These are phyloP conservation scores for Formica exsecta DNA, from an alignment of 1,140 invertebrate species.

Conservation along the genomic window DNA sequence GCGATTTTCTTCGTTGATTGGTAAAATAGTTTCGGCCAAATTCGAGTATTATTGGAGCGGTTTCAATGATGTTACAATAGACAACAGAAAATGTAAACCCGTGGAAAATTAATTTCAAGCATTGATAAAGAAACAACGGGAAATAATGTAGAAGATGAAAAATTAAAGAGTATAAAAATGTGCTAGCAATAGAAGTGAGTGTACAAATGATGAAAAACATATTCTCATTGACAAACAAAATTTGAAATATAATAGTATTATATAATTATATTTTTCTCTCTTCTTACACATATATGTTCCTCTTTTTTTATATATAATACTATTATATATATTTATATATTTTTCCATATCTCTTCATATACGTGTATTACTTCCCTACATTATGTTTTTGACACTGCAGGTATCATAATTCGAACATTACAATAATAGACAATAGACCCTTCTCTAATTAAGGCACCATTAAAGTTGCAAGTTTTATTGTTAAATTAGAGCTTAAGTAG, in stretches of 20 bases:
- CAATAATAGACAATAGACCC: neutral
- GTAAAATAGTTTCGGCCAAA: neutral
- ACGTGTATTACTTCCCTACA: neutral
- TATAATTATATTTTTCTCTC: no score
- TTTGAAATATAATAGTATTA: no score
- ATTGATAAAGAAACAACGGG: no score
- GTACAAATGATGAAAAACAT: no score
- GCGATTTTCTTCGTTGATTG: neutral
- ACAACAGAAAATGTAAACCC: neutral
- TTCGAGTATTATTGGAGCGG: neutral
- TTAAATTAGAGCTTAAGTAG: neutral
- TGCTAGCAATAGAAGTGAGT: no score
- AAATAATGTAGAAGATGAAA: no score
- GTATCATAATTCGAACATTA: neutral
- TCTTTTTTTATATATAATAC: neutral
- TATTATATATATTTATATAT: slow-evolving; percentile 6
- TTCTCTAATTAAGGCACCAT: neutral
- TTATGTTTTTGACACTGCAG: neutral
- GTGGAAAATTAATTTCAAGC: neutral
- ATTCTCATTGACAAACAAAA: no score
- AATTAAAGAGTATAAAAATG: no score
- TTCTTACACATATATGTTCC: no score
- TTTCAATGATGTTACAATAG: neutral
- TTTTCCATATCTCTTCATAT: neutral
- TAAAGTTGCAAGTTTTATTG: neutral